Conservation (phyloP, 2,113 vertebrate genomes). For the Anser cygnoides region DNA sequence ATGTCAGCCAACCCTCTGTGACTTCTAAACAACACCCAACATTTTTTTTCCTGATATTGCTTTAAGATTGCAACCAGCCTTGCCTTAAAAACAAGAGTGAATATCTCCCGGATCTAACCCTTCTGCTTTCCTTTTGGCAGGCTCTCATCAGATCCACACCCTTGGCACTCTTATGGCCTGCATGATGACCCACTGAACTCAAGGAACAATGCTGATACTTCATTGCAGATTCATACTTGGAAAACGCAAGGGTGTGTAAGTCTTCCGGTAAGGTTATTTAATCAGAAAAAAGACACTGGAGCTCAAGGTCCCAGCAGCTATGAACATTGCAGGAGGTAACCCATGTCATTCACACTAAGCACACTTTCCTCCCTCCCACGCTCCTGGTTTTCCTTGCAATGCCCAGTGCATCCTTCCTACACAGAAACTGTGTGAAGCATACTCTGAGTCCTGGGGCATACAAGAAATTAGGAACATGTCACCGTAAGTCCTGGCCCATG, state of each 20-base stretch:
- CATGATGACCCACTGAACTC: background rate
- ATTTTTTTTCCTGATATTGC: background rate
- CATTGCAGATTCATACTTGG: background rate
- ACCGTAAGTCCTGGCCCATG: background rate
- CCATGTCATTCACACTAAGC: background rate
- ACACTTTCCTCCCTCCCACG: background rate
- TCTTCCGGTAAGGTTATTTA: background rate
- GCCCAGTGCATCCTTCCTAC: too few relatives aligned
- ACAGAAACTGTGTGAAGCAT: background rate
- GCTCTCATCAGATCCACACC: background rate
- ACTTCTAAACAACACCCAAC: background rate
- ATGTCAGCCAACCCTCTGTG: background rate
- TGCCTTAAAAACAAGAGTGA: background rate
- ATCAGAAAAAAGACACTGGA: background rate
- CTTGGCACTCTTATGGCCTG: background rate
- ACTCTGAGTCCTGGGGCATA: background rate
- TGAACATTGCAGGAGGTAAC: background rate
- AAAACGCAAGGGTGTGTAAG: background rate
- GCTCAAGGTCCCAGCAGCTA: background rate
- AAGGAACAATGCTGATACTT: background rate
- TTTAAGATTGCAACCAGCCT: background rate
- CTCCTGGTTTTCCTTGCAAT: background rate
- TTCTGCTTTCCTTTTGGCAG: background rate
- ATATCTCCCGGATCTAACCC: background rate
- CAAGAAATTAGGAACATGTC: background rate